Conservation (phyloP, 2,113 vertebrate species). For the Orthonyx spaldingii region DNA sequence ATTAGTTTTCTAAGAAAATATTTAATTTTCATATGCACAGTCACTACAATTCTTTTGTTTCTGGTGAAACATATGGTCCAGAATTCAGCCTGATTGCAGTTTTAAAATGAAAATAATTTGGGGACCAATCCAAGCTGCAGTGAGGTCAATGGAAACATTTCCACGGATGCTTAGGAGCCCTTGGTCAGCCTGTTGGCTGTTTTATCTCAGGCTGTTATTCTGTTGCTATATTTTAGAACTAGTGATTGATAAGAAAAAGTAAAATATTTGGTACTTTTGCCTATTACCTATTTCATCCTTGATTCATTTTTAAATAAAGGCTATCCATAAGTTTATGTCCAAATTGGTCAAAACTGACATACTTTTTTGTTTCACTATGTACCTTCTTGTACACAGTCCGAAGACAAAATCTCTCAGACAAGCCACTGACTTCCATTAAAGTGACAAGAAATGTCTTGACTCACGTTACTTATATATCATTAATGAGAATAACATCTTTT, state of each 20-base stretch:
- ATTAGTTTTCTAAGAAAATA: neutral
- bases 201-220: neutral
- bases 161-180: neutral
- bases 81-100: neutral
- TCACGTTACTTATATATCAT: slow-evolving; percentile 29
- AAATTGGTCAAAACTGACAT: neutral
- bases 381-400: neutral
- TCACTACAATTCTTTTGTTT: neutral
- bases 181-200: neutral
- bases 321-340: neutral
- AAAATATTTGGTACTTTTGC: neutral
- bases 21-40: neutral
- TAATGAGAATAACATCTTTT: slow-evolving; percentile 56
- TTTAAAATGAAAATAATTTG: neutral
- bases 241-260: neutral
- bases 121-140: neutral
- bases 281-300: neutral
- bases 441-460: slow-evolving; percentile 35
- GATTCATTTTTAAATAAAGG: neutral
- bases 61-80: neutral
- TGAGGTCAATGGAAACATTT: neutral
- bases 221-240: neutral
- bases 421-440: slow-evolving; percentile 16
- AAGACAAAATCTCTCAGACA: neutral
- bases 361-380: neutral